Evolutionary conservation across 2,797 vertebrate species (phyloP).

Genomic region (Sebastes oblongus): DNA sequence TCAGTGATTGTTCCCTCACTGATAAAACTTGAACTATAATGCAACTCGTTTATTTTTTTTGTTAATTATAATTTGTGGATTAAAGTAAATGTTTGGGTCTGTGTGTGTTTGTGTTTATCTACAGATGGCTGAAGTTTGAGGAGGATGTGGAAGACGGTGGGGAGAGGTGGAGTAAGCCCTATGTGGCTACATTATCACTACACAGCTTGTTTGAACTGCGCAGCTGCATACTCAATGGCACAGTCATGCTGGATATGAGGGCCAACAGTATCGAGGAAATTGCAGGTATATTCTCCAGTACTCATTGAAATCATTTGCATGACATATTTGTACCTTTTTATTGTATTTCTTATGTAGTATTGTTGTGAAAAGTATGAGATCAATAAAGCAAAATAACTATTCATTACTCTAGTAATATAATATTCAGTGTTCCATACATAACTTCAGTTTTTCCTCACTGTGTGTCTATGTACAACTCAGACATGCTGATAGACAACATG

Average conservation of each 20-base stretch:
- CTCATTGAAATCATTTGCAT: not conserved
- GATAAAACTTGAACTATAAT: not conserved
- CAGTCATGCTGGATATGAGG: conserved; percentile 98
- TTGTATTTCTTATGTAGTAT: not conserved
- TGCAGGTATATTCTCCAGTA: conserved; percentile 82
- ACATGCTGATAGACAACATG: conserved; percentile 97
- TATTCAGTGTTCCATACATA: not conserved
- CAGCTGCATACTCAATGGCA: conserved; percentile 97
- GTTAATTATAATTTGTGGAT: not conserved
- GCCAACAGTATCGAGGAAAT: conserved; percentile 96
- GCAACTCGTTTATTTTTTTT: not conserved
- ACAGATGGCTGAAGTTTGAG: conserved; percentile 98
- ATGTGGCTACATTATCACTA: conserved; percentile 94
- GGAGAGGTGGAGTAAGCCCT: conserved; percentile 98
- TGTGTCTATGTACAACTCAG: conserved; percentile 69
- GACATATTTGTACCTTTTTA: not conserved
- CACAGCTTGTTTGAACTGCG: conserved; percentile 97
- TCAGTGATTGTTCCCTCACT: not conserved
- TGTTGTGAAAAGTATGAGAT: not conserved
- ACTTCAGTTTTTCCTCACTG: not conserved
- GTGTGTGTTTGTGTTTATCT: not conserved
- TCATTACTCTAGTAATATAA: not conserved
- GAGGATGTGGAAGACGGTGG: conserved; percentile 98
- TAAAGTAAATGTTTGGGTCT: not conserved
- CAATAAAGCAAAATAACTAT: not conserved